Evolutionary conservation across 2,888 invertebrate genomes (phyloP), one percentile per base, ranked within the genome.

Genomic region (Eupithecia vulgata): DNA sequence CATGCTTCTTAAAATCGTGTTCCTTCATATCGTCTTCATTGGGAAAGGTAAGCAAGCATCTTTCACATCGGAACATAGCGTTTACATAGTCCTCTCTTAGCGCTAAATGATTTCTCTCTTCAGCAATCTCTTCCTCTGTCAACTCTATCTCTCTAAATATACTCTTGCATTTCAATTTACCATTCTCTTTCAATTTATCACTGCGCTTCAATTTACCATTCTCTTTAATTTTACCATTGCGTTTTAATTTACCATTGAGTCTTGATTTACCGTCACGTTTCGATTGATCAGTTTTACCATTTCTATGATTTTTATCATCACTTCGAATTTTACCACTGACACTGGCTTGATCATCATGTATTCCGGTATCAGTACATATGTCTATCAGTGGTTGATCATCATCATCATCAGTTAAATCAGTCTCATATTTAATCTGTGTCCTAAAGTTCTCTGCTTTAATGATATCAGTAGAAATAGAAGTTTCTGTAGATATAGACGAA

Each of bases 11-110:
- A 6, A 62, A 78, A 0, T 83, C 13, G 83, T 94, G 94, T 0
- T 94, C 93, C 4, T 84, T 87, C 71, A 92, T 82, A 76, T 92
- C 92, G 7, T 94, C 93, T 0, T 81, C 84, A 76, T 92, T 93
- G 0, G 93, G 90, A 71, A 93, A 94, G 0, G 91, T 81, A 0
- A 87, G 0, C 0, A 93, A 83, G 81, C 94, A 94, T 1, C 57
- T 77, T 0, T 90, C 90, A 77, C 94, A 94, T 10, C 83, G 82
- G 71, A 90, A 91, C 87, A 92, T 89, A 0, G 93, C 91, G 70
- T 92, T 91, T 0, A 89, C 80, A 82, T 88, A 94, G 35, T 91
- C 90, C 7, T 93, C 93, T 68, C 78, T 85, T 0, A 77, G 45
- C 25, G 70, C 80, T 34, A 87, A 71, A 30, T 76, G 0, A 64